Conservation (phyloP, 1,140 invertebrate species). For the Tetramorium simillimum region DNA sequence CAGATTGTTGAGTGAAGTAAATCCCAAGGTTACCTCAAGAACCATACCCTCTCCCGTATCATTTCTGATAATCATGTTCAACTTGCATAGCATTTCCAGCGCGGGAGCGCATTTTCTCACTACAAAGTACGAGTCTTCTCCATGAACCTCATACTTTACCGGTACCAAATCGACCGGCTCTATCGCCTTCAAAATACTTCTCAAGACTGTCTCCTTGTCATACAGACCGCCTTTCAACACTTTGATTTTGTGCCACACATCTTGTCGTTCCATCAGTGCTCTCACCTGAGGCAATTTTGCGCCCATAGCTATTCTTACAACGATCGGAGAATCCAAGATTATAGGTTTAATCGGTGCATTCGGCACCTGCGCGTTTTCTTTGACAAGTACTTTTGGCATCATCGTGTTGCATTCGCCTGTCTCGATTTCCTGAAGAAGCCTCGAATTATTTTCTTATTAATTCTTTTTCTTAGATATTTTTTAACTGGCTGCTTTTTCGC, state of each 20-base stretch:
- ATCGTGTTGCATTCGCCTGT: not conserved
- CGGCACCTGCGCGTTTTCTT: constrained; percentile 24
- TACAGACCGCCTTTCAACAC: constrained; percentile 77
- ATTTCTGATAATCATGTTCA: constrained; percentile 83
- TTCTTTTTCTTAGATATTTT: not conserved
- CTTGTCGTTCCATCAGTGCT: constrained; percentile 77
- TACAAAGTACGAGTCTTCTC: constrained; percentile 82
- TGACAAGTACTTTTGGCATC: not conserved
- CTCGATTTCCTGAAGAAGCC: not conserved
- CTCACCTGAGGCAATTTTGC: constrained; percentile 77
- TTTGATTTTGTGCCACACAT: constrained; percentile 81
- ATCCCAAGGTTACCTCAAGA: constrained; percentile 83
- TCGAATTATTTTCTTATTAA: not conserved
- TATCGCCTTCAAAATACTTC: constrained; percentile 83
- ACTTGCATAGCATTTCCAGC: constrained; percentile 83
- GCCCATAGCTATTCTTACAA: constrained; percentile 77
- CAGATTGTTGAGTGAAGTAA: constrained; percentile 82
- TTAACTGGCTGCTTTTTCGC: not conserved
- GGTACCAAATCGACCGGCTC: constrained; percentile 86
- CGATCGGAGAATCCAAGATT: constrained; percentile 74
- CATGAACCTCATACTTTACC: constrained; percentile 81
- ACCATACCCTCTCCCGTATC: constrained; percentile 80
- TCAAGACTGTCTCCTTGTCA: constrained; percentile 83
- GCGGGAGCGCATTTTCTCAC: constrained; percentile 85
- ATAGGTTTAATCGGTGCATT: constrained; percentile 61